Percentiles rank a stretch among this genome's conserved stretches.
phyloP scores from a whole-genome alignment of 2,113 vertebrate species.

The Boulengeromyrus knoepffleri region DNA sequence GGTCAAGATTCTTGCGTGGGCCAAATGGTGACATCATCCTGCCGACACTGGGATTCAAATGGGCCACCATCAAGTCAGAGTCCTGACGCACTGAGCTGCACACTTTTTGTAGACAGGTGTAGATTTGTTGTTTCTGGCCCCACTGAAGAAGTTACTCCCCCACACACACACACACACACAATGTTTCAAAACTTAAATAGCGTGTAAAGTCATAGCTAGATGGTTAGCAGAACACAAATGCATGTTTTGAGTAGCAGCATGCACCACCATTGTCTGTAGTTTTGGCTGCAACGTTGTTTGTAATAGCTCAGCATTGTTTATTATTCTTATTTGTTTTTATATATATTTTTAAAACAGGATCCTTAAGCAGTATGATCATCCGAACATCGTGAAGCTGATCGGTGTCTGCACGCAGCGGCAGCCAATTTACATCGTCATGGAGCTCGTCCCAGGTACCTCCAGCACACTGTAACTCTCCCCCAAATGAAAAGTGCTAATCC shows the following conservation, averaged over 20 bases:
- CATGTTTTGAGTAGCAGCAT: not conserved
- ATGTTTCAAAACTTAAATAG: no score
- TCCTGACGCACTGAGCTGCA: no score
- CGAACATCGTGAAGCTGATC: slow-evolving; percentile 96
- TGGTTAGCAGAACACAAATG: not conserved
- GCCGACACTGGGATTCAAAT: not conserved
- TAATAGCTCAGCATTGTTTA: not conserved
- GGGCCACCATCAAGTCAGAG: no score
- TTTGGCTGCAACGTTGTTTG: not conserved
- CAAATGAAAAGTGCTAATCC: not conserved
- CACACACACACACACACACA: no score
- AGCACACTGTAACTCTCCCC: not conserved
- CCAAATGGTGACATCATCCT: not conserved
- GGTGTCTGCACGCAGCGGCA: slow-evolving; percentile 95
- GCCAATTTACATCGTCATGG: slow-evolving; percentile 98
- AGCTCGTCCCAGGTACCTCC: slow-evolving; percentile 81
- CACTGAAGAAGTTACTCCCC: not conserved
- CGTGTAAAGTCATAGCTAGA: no score
- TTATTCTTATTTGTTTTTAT: not conserved
- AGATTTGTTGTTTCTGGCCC: no score
- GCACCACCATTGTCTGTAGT: no score
- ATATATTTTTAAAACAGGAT: slow-evolving; percentile 60
- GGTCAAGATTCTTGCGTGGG: not conserved
- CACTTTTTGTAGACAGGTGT: no score
- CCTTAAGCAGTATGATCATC: slow-evolving; percentile 96